Conservation (phyloP, 2,888 invertebrate species). For the Meta bourneti region DNA sequence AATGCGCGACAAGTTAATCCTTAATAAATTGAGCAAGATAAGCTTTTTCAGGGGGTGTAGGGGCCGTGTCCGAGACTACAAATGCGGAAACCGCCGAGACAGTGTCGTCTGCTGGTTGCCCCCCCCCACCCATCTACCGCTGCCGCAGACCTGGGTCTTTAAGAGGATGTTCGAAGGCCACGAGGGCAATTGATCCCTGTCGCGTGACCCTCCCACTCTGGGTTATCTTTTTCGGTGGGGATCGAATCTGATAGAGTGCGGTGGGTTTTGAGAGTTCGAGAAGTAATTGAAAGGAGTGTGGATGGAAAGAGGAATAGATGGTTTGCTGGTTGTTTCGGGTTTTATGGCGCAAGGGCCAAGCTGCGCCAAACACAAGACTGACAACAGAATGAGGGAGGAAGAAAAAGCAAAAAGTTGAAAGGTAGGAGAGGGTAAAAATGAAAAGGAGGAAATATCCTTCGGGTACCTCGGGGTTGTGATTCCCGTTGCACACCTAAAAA, state of each 20-base stretch:
- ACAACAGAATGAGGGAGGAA: no score
- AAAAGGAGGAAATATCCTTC: no score
- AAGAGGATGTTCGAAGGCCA: conserved; percentile 63
- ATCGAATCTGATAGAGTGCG: no score
- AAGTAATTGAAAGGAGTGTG: background rate
- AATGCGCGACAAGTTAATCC: conserved; percentile 77
- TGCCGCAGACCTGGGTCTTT: conserved; percentile 41
- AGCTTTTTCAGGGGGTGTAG: conserved; percentile 80
- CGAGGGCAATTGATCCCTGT: conserved; percentile 61
- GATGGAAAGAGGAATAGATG: no score
- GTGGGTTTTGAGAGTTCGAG: background rate
- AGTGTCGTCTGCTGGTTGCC: background rate
- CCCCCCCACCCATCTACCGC: background rate
- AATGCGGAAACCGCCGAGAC: conserved; percentile 74
- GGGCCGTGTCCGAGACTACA: conserved; percentile 67
- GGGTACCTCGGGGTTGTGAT: no score
- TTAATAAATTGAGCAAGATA: conserved; percentile 77
- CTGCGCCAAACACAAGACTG: no score
- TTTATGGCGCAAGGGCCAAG: no score
- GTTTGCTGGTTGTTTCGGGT: no score
- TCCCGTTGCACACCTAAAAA: no score
- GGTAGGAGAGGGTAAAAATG: no score
- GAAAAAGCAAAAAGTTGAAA: no score
- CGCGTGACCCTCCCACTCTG: background rate
- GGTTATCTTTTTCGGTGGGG: background rate